Base-by-base conservation (phyloP, 2,888 invertebrate species). In the Biston betularia region DNA sequence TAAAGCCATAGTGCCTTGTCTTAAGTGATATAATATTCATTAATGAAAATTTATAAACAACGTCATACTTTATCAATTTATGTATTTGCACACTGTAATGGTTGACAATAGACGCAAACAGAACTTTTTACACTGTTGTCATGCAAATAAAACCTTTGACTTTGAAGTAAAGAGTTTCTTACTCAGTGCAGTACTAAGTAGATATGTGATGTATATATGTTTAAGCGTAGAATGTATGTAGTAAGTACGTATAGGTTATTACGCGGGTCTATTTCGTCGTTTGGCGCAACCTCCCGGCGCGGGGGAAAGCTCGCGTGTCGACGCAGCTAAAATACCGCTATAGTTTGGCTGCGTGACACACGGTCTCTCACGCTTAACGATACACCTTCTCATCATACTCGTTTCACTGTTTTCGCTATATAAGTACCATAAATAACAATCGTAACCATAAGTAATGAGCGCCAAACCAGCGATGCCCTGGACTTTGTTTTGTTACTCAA, bases 261-360 rank as follows among this genome's bases (percentile, higher is more conserved):
- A 85, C 80, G 77, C 74, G 76, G 80, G 77, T 80, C 76, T 81
- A 78, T 81, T 80, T 77, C 79, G 80, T 79, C 82, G 82, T 79
- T 77, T 79, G 80, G 79, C 82, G 83, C 82, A 86, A 85, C 84
- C 86, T 85, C 82, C 77, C 63, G 63, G 63, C 60, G 55, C 77
- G 58, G 63, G 63, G 55, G 55, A 60, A 61, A 66, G 82, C 81
- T 85, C 83, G 87, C 86, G 86, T 84, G 88, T 83, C 86, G 87
- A 87, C 88, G 84, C 84, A 82, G 88, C 88, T 86, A 76, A 86
- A 87, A 88, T 85, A 85, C 83, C 83, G 85, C 80, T 79, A 78
- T 80, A 77, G 82, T 81, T 76, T 75, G 72, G 65, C 63, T 34
- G 44, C 6, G 72, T 10, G 74, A 82, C 84, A 83, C 69, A 85